Evolutionary conservation across 2,888 invertebrate genomes (phyloP).

Genomic region (Vanessa cardui): DNA sequence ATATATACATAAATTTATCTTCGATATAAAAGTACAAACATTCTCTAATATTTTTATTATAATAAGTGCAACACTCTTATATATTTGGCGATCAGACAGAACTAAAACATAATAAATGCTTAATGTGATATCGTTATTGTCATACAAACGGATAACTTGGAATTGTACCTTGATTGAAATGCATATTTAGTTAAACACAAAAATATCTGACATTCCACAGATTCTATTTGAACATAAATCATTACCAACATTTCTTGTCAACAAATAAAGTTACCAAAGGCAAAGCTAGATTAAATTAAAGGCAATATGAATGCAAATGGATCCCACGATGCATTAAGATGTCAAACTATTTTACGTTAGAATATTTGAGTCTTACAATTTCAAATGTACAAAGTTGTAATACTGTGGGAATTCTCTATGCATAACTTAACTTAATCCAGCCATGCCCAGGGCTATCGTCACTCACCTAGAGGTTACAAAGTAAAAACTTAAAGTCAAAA

Average conservation of each 20-base stretch:
- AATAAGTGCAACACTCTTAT: conserved; percentile 49
- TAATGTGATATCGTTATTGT: conserved; percentile 29
- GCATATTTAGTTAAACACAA: conserved; percentile 18
- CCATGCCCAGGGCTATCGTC: too few species aligned
- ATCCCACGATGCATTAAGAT: too few species aligned
- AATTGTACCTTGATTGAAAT: conserved; percentile 28
- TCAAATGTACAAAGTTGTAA: too few species aligned
- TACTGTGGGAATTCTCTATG: neutral
- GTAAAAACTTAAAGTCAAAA: neutral
- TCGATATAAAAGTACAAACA: conserved; percentile 80
- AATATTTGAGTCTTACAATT: too few species aligned
- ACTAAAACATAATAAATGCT: conserved; percentile 32
- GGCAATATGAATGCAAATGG: too few species aligned
- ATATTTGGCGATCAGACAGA: conserved; percentile 50
- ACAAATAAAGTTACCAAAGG: too few species aligned
- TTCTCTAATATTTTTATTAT: conserved; percentile 45
- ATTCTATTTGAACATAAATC: neutral
- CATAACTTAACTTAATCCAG: neutral
- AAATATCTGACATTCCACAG: neutral
- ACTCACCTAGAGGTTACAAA: neutral
- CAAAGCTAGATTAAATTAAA: too few species aligned
- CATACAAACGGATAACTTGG: conserved; percentile 27
- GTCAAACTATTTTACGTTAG: too few species aligned
- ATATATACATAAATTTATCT: conserved; percentile 58
- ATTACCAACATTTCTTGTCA: too few species aligned